phyloP scores from a whole-genome alignment of 2,113 vertebrate species.

The Nesoenas mayeri region DNA sequence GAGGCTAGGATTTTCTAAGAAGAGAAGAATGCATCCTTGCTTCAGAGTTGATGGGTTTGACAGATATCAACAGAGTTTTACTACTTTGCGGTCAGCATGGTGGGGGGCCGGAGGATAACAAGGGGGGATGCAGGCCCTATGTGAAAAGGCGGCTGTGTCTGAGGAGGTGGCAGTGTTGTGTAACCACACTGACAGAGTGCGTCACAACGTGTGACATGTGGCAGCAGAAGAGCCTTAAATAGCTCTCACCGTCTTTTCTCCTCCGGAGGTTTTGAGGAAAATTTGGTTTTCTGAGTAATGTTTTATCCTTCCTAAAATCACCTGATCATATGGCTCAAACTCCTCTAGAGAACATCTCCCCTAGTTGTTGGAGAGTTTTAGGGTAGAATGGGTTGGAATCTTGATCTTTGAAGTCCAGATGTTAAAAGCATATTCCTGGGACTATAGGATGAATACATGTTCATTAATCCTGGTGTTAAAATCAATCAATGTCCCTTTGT shows the following conservation, averaged over 20 bases:
- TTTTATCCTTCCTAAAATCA: conserved; percentile 24
- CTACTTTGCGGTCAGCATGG: not conserved
- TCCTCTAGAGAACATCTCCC: not conserved
- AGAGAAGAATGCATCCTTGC: not conserved
- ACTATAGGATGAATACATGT: not conserved
- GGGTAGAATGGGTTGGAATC: not conserved
- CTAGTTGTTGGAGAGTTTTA: not conserved
- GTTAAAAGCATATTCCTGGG: not conserved
- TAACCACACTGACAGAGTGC: conserved; percentile 50
- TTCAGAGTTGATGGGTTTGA: not conserved
- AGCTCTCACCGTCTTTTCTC: conserved; percentile 52
- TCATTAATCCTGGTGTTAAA: conserved; percentile 10
- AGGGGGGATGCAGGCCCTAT: not conserved
- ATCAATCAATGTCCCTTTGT: not conserved
- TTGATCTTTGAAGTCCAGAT: not conserved
- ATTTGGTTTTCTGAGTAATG: conserved; percentile 52
- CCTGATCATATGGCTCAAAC: not conserved
- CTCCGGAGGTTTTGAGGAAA: conserved; percentile 48
- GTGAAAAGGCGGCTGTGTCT: not conserved
- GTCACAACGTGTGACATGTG: conserved; percentile 60
- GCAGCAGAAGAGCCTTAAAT: conserved; percentile 62
- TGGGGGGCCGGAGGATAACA: not conserved
- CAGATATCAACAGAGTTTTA: not conserved
- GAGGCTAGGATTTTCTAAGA: not conserved
- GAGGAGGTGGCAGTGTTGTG: conserved; percentile 48